Evolutionary conservation across 2,888 invertebrate species (phyloP), one percentile per base, ranked within the genome.

Genomic region (Calameuta idolon): DNA sequence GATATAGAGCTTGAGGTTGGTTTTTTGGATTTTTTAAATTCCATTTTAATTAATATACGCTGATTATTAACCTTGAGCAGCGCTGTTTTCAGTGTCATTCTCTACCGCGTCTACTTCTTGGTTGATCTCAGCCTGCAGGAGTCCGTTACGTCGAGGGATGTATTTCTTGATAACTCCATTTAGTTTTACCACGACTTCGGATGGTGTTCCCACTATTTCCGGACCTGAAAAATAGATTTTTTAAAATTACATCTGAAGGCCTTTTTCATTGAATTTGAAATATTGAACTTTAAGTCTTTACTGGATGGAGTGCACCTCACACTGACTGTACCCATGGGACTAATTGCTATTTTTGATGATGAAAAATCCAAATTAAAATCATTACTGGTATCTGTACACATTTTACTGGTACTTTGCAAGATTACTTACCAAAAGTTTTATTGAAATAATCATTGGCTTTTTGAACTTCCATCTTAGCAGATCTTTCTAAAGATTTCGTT

Each of bases 161-260:
- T 78, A 74, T 73, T n/a, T 15, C 34, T 78, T 33, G 12, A 79
- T 40, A 23, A 23, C 74, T 4, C 71, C 78, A 71, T 74, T 78
- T 69, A 79, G 77, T 34, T 69, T 55, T 68, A 78, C 23, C n/a
- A 71, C 79, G n/a, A 79, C 79, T 69, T 79, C 73, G 1, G 79
- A 79, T n/a, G 79, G 79, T 31, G 79, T 69, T 23, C 79, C 79
- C 31, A 79, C 37, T 35, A 79, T 79, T 35, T 78, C 79, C n/a
- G 75, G 78, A 78, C 78, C 79, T 79, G 33, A 15, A 40, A 9
- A 23, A 76, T 31, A 15, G 34, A 23, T 75, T 75, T n/a, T 9
- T 5, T 15, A 69, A 1, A n/a, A 55, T 68, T 12, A 15, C 69
- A 74, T 35, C 11, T 9, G 5, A 15, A 55, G 23, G 2, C 23